These are phyloP conservation scores for Tachypleus tridentatus DNA, from an alignment of 1,140 invertebrate species.

Conservation along the genomic window DNA sequence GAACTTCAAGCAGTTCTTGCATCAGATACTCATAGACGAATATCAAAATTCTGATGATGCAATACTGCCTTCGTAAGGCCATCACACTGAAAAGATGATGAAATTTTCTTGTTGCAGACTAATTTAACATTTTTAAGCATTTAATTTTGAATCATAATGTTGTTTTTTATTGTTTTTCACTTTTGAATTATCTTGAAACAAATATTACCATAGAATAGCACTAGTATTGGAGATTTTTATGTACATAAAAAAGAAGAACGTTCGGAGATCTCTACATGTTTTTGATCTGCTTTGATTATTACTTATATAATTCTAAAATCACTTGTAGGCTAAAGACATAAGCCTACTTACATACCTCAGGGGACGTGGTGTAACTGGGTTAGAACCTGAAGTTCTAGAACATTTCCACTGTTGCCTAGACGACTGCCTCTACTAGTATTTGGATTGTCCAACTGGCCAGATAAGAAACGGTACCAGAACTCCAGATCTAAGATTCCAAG, in stretches of 20 bases:
- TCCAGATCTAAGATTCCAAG: slow-evolving; percentile 3
- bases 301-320: slow-evolving; percentile 7
- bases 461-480: slow-evolving; percentile 10
- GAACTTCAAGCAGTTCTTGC: too few relatives aligned
- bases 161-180: too few relatives aligned
- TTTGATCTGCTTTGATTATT: background rate
- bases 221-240: slow-evolving; percentile 16
- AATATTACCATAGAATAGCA: background rate
- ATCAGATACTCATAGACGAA: too few relatives aligned
- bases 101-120: too few relatives aligned
- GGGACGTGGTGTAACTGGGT: slow-evolving; percentile 68
- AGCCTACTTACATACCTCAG: slow-evolving; percentile 35
- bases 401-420: slow-evolving; percentile 60
- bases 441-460: slow-evolving; percentile 38
- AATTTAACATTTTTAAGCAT: too few relatives aligned
- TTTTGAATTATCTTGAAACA: too few relatives aligned
- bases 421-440: slow-evolving; percentile 57
- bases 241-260: background rate
- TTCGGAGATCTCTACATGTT: background rate
- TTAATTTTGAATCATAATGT: too few relatives aligned
- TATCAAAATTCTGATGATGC: too few relatives aligned
- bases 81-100: too few relatives aligned
- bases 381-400: slow-evolving; percentile 59
- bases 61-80: too few relatives aligned
- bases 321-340: background rate